Evolutionary conservation across 2,113 vertebrate species (phyloP).

Genomic region (Cygnus atratus): DNA sequence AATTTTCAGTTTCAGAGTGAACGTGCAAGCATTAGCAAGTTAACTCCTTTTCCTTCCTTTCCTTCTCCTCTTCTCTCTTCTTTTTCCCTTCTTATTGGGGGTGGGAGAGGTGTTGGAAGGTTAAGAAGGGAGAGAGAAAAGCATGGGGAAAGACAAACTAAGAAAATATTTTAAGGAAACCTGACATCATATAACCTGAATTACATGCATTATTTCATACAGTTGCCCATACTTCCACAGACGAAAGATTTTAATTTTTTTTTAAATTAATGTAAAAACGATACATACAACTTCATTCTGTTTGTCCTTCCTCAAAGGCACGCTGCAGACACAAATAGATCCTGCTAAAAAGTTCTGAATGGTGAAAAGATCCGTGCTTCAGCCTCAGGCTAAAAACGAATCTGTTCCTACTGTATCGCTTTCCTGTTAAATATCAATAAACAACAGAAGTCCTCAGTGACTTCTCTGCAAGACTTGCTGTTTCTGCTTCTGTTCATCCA

Average conservation of each 20-base stretch:
- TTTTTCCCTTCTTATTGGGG: not conserved
- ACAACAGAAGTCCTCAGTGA: not conserved
- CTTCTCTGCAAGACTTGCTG: not conserved
- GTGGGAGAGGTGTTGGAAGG: not conserved
- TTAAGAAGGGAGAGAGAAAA: not conserved
- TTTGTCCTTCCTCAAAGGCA: not conserved
- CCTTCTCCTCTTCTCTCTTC: not conserved
- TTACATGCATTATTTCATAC: not conserved
- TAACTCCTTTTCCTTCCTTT: not conserved
- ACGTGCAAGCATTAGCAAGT: not conserved
- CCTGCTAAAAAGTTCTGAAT: slow-evolving; percentile 1
- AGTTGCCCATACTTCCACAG: not conserved
- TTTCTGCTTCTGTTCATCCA: slow-evolving; percentile 32
- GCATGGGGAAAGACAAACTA: not conserved
- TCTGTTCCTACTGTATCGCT: not conserved
- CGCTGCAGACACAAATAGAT: not conserved
- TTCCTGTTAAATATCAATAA: slow-evolving; percentile 43
- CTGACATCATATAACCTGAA: not conserved
- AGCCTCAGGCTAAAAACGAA: slow-evolving; percentile 8
- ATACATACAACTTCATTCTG: not conserved
- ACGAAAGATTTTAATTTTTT: not conserved
- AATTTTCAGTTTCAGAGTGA: not conserved
- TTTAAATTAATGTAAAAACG: not conserved
- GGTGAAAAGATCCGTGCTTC: not conserved
- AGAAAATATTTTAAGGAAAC: not conserved